phyloP scores from a whole-genome alignment of 2,113 vertebrate genomes.

The Orcinus orca region DNA sequence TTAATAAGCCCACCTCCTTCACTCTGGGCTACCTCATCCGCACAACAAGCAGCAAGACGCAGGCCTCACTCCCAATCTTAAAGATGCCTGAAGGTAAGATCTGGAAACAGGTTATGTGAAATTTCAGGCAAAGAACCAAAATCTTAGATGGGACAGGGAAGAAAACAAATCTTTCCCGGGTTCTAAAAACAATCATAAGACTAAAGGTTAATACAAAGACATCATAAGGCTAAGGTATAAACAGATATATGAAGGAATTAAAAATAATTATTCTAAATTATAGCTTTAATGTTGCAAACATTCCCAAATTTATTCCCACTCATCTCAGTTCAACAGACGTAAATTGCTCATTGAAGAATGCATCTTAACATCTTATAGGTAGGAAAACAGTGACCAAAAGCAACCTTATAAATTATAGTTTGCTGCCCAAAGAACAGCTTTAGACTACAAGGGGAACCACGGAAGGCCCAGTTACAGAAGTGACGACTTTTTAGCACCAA shows the following conservation, averaged over 20 bases:
- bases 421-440: background rate
- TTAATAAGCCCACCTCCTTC: fast-evolving
- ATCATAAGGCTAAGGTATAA: background rate
- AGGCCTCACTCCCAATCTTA: too few relatives aligned
- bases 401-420: fast-evolving
- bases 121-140: background rate
- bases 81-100: background rate
- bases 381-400: background rate
- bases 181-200: background rate
- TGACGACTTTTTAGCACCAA: background rate
- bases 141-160: background rate
- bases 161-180: background rate
- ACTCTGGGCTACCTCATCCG: background rate
- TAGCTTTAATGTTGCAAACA: background rate
- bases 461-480: fast-evolving
- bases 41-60: background rate
- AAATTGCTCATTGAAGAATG: background rate
- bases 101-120: fast-evolving
- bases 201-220: background rate
- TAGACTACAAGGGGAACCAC: fast-evolving
- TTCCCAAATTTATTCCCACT: background rate
- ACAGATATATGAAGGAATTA: background rate
- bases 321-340: background rate
- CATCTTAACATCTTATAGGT: fast-evolving
- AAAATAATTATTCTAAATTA: background rate